Percentiles rank a stretch among this genome's conserved stretches.
Evolutionary conservation across 2,888 invertebrate species (phyloP).

Genomic region (Phyto melanocephala): DNA sequence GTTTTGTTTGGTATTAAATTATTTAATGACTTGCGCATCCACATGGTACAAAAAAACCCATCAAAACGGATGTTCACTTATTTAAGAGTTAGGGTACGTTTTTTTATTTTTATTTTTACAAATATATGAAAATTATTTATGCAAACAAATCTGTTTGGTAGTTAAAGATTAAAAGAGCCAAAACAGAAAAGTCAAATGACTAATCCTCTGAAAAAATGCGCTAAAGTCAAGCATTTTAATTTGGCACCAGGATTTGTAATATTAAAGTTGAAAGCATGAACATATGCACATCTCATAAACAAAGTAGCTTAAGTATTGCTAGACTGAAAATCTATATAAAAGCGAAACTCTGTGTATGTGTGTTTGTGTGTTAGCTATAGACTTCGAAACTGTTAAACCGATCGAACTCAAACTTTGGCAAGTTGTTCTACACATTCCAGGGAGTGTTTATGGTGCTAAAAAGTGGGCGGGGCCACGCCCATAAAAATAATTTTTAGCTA

Average conservation of each 20-base stretch:
- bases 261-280: too few species aligned
- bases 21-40: slow-evolving; percentile 36
- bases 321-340: too few species aligned
- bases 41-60: slow-evolving; percentile 11
- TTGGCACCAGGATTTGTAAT: neutral
- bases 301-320: too few species aligned
- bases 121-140: slow-evolving; percentile 56
- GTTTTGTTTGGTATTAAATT: slow-evolving; percentile 18
- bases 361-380: too few species aligned
- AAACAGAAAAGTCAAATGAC: slow-evolving; percentile 38
- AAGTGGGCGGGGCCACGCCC: too few species aligned
- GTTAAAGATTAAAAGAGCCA: slow-evolving; percentile 33
- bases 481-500: too few species aligned
- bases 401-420: too few species aligned
- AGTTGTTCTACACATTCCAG: too few species aligned
- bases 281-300: too few species aligned
- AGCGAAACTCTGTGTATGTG: too few species aligned
- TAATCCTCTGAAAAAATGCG: slow-evolving; percentile 28
- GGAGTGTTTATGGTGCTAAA: too few species aligned
- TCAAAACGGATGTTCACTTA: slow-evolving; percentile 26
- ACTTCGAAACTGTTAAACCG: too few species aligned
- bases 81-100: neutral
- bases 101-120: slow-evolving; percentile 33
- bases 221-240: neutral
- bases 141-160: slow-evolving; percentile 49